A percentile compares a stretch with the other conserved stretches of the same genome.
Conservation (phyloP, 2,888 invertebrate genomes). For the Drosophila sordidapex region DNA sequence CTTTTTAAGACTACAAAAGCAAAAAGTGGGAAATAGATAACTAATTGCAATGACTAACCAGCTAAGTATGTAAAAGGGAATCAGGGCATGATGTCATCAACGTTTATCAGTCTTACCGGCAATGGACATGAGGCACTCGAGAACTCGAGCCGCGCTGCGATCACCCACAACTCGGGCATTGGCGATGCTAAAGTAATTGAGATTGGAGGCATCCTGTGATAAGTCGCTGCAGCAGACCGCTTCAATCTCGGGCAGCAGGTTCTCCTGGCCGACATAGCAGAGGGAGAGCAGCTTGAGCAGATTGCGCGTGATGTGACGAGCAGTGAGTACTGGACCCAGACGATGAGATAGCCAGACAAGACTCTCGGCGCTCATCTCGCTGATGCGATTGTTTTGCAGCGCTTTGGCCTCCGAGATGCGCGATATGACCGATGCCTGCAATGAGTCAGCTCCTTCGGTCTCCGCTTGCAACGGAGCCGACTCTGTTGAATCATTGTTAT, state of each 20-base stretch:
- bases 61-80: not conserved
- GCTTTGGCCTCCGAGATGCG: conserved; percentile 83
- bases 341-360: conserved; percentile 96
- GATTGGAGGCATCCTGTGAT: conserved; percentile 85
- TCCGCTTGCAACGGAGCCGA: conserved; percentile 23
- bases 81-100: not conserved
- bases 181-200: conserved; percentile 88
- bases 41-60: not conserved
- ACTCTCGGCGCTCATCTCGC: conserved; percentile 95
- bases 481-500: conserved; percentile 35
- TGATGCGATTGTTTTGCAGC: conserved; percentile 87
- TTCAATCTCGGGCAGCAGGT: conserved; percentile 86
- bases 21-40: not conserved
- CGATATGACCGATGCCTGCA: conserved; percentile 83
- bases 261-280: conserved; percentile 95
- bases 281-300: conserved; percentile 96
- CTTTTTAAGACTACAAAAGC: not conserved
- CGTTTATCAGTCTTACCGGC: conserved; percentile 87
- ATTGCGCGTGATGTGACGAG: conserved; percentile 95
- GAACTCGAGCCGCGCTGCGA: conserved; percentile 92
- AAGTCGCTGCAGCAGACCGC: not conserved
- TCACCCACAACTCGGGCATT: conserved; percentile 91
- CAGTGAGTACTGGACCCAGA: conserved; percentile 96
- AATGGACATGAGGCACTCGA: conserved; percentile 95
- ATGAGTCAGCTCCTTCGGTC: conserved; percentile 74